Evolutionary conservation across 2,113 vertebrate species (phyloP).

Genomic region (Hippolais icterina): DNA sequence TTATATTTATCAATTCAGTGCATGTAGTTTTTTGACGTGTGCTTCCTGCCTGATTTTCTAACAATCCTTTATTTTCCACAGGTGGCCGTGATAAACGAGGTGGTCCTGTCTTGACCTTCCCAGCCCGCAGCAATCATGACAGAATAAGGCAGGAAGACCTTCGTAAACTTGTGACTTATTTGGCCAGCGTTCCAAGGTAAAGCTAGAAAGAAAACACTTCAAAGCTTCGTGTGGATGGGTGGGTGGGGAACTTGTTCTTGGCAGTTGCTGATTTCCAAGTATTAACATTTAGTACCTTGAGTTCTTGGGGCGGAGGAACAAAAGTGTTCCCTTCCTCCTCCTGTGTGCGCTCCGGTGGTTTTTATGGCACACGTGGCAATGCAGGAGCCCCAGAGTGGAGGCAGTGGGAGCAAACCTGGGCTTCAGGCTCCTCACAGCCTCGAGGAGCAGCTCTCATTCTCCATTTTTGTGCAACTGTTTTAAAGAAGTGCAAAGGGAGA

Average conservation of each 20-base stretch:
- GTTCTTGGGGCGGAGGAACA: constrained; percentile 4
- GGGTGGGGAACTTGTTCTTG: constrained; percentile 58
- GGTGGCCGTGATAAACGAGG: constrained; percentile 97
- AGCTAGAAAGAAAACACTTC: constrained; percentile 63
- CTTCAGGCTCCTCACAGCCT: neutral
- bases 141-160: constrained; percentile 98
- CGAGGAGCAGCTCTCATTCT: neutral
- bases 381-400: neutral
- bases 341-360: neutral
- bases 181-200: constrained; percentile 93
- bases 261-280: constrained; percentile 56
- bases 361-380: neutral
- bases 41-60: constrained; percentile 62
- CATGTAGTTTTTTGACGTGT: constrained; percentile 9
- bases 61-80: constrained; percentile 67
- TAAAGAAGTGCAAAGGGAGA: neutral
- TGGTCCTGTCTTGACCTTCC: constrained; percentile 95
- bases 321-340: constrained; percentile 45
- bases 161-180: constrained; percentile 94
- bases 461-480: neutral
- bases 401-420: neutral
- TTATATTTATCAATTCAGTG: constrained; percentile 17
- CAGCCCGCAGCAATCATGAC: constrained; percentile 96
- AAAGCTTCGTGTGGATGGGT: constrained; percentile 10
- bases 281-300: constrained; percentile 51